phyloP scores from a whole-genome alignment of 2,888 invertebrate genomes.

The Halictus quadricinctus region DNA sequence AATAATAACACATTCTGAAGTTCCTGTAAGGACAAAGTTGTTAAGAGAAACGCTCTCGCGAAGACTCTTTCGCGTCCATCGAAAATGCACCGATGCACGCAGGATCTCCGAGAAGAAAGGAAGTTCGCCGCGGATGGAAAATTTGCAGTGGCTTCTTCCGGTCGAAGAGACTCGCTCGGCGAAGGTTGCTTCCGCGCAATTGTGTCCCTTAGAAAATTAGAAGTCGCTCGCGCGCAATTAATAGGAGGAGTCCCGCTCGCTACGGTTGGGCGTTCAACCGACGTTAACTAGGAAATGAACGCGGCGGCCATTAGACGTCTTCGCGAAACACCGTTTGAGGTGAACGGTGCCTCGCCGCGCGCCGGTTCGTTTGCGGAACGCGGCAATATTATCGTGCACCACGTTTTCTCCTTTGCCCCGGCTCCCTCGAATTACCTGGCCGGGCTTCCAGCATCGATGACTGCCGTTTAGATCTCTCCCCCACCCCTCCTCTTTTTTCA shows the following conservation, averaged over 20 bases:
- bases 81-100: too few relatives aligned
- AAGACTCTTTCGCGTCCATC: too few relatives aligned
- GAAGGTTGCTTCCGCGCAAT: not conserved
- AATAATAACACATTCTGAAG: too few relatives aligned
- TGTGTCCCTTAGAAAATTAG: not conserved
- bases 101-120: not conserved
- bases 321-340: slow-evolving; percentile 4
- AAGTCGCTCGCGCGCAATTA: slow-evolving; percentile 24
- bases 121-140: not conserved
- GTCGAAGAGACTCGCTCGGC: not conserved
- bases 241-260: not conserved
- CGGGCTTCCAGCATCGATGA: not conserved
- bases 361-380: not conserved
- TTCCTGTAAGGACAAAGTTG: too few relatives aligned
- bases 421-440: not conserved
- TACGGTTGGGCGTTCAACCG: slow-evolving; percentile 14
- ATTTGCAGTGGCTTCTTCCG: not conserved
- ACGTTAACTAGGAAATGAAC: slow-evolving; percentile 19
- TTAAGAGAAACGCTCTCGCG: too few relatives aligned
- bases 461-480: not conserved
- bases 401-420: not conserved
- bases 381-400: not conserved
- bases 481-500: not conserved
- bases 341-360: not conserved
- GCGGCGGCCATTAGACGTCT: not conserved